phyloP scores from a whole-genome alignment of 2,113 vertebrate species.

The Fregetta grallaria region DNA sequence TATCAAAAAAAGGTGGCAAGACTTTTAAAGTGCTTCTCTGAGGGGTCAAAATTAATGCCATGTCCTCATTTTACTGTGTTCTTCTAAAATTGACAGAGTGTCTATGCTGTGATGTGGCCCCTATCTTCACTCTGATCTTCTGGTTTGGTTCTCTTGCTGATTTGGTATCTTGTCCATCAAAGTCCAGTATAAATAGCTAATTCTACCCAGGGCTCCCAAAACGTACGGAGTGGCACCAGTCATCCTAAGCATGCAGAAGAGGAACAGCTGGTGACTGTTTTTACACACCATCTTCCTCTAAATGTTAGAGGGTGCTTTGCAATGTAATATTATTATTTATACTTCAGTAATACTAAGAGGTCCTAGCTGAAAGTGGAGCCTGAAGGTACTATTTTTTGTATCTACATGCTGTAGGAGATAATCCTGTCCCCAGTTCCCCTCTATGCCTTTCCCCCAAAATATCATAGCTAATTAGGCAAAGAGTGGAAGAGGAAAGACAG shows the following conservation, averaged over 20 bases:
- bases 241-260: neutral
- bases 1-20: neutral
- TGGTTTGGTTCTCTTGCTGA: neutral
- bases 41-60: neutral
- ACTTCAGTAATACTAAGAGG: neutral
- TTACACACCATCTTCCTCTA: neutral
- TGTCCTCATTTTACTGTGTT: neutral
- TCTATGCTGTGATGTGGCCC: neutral
- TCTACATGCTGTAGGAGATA: neutral
- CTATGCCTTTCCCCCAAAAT: neutral
- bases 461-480: neutral
- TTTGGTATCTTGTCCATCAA: neutral
- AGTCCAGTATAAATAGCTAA: neutral
- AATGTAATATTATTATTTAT: neutral
- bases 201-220: neutral
- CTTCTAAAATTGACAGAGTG: neutral
- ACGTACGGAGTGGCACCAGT: neutral
- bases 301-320: neutral
- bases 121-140: neutral
- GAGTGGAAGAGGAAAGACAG: neutral
- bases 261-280: conserved; percentile 28
- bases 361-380: neutral
- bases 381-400: neutral
- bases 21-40: neutral
- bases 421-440: neutral